These are phyloP conservation scores for Botia kubotai DNA, from an alignment of 2,797 vertebrate genomes.

Conservation along the genomic window DNA sequence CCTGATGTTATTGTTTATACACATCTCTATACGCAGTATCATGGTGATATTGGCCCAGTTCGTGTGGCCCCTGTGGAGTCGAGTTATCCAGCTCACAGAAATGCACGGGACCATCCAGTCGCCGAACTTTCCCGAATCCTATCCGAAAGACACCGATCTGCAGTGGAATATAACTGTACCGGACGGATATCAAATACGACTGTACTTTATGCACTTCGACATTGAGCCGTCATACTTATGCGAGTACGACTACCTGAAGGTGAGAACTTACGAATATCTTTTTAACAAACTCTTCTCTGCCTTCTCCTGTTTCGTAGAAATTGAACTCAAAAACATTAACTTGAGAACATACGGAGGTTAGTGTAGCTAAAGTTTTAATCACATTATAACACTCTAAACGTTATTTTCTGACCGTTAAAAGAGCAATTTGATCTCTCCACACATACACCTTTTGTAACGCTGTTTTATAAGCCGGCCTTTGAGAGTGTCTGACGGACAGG, in stretches of 20 bases:
- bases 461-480: slow-evolving; percentile 5
- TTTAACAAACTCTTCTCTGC: background rate
- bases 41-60: slow-evolving; percentile 51
- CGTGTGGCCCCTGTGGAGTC: slow-evolving; percentile 12
- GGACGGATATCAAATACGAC: slow-evolving; percentile 82
- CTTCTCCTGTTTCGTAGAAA: too few relatives aligned
- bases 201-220: slow-evolving; percentile 96
- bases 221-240: slow-evolving; percentile 96
- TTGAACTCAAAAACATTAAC: too few relatives aligned
- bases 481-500: slow-evolving; percentile 15
- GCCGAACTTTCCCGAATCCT: slow-evolving; percentile 89
- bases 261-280: slow-evolving; percentile 67
- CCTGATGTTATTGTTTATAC: background rate
- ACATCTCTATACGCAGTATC: slow-evolving; percentile 13
- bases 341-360: too few relatives aligned
- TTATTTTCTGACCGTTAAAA: background rate
- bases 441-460: background rate
- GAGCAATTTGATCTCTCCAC: background rate
- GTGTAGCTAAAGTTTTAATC: too few relatives aligned
- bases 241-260: slow-evolving; percentile 95
- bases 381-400: too few relatives aligned
- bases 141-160: slow-evolving; percentile 82
- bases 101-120: slow-evolving; percentile 89
- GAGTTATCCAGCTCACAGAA: slow-evolving; percentile 71
- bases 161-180: slow-evolving; percentile 90